Evolutionary conservation across 2,113 vertebrate species (phyloP).

Genomic region (Ia io): DNA sequence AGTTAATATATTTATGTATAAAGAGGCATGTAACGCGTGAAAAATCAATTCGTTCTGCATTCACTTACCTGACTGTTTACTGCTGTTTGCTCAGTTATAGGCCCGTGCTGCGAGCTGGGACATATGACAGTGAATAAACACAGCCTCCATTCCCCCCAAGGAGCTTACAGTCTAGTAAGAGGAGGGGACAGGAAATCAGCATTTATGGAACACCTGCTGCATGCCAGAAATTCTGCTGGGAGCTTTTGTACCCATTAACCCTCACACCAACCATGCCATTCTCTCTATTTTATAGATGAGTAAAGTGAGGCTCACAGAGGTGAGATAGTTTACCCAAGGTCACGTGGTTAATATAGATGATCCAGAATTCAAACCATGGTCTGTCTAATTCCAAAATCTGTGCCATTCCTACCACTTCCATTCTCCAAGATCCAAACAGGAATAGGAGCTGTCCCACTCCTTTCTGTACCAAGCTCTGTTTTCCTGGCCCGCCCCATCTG

Average conservation of each 20-base stretch:
- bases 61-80: not conserved
- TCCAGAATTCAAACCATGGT: not conserved
- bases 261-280: not conserved
- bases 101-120: fast-evolving
- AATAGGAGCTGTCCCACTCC: not conserved
- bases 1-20: slow-evolving; percentile 60
- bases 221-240: not conserved
- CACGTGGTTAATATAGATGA: not conserved
- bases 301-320: not conserved
- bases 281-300: not conserved
- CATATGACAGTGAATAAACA: fast-evolving
- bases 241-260: not conserved
- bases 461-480: not conserved
- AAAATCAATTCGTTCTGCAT: not conserved
- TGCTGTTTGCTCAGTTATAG: not conserved
- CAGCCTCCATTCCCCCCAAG: not conserved
- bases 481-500: not conserved
- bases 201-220: not conserved
- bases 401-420: not conserved
- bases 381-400: not conserved
- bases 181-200: not conserved
- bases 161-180: not conserved
- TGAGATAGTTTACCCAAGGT: not conserved
- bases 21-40: not conserved
- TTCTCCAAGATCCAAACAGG: not conserved